Evolutionary conservation across 2,797 vertebrate genomes (phyloP).

Genomic region (Pygocentrus nattereri): DNA sequence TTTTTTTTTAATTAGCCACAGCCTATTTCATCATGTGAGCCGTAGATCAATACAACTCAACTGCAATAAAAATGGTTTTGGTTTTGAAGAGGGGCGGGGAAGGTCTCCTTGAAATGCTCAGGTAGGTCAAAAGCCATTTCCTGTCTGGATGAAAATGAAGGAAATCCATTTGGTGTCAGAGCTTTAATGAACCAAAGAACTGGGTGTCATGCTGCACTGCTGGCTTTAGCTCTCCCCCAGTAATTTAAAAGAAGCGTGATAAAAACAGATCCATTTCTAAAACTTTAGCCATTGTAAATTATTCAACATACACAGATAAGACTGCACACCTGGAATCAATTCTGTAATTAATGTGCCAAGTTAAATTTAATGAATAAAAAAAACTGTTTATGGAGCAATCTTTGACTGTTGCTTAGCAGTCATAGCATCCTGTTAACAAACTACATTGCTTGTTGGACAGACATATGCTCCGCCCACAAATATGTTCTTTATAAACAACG

Average conservation of each 20-base stretch:
- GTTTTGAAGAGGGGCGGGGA: background rate
- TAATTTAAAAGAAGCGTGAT: background rate
- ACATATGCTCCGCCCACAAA: too few relatives aligned
- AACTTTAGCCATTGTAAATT: background rate
- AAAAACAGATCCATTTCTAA: background rate
- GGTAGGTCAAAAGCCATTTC: conserved; percentile 40
- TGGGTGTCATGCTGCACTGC: conserved; percentile 12
- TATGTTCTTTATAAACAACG: too few relatives aligned
- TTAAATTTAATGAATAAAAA: background rate
- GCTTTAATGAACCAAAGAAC: conserved; percentile 27
- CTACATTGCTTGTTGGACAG: background rate
- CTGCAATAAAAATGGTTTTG: conserved; percentile 45
- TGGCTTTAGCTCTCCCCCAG: conserved; percentile 29
- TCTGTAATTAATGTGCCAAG: background rate
- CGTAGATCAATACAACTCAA: conserved; percentile 55
- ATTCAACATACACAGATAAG: background rate
- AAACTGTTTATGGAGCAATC: background rate
- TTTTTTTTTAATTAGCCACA: conserved; percentile 24
- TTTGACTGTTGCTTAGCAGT: background rate
- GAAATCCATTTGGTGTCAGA: conserved; percentile 36
- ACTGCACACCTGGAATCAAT: background rate
- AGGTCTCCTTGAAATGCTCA: conserved; percentile 34
- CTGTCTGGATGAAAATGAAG: conserved; percentile 27
- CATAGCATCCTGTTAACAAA: background rate
- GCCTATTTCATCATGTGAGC: conserved; percentile 46